phyloP scores from a whole-genome alignment of 2,888 invertebrate species.

The Perdita meconis region DNA sequence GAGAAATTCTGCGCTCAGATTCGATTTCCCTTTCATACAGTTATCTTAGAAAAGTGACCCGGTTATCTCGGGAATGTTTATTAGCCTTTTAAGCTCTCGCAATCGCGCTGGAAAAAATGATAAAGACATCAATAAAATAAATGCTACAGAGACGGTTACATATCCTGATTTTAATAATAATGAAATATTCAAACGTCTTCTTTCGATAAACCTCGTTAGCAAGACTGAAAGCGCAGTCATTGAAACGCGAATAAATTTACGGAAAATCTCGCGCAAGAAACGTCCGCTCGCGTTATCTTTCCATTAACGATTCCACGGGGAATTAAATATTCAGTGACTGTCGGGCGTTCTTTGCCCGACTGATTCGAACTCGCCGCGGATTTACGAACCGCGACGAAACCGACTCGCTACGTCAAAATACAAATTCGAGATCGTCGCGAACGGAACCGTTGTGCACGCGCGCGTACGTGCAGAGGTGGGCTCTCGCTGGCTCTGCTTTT shows the following conservation, averaged over 20 bases:
- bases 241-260: neutral
- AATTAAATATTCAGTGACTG: slow-evolving; percentile 16
- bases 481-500: too few relatives aligned
- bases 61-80: neutral
- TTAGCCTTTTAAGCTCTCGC: neutral
- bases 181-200: neutral
- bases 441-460: slow-evolving; percentile 13
- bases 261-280: neutral
- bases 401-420: slow-evolving; percentile 15
- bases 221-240: neutral
- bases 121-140: neutral
- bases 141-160: neutral
- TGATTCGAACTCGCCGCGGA: neutral
- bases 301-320: slow-evolving; percentile 9
- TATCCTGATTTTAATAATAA: neutral
- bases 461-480: slow-evolving; percentile 52
- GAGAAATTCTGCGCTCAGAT: neutral
- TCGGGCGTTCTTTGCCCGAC: neutral
- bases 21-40: neutral
- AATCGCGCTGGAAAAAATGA: neutral
- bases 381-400: neutral
- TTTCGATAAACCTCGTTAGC: neutral
- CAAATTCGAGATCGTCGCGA: slow-evolving; percentile 35
- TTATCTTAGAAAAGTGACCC: neutral
- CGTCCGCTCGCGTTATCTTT: neutral